Conservation (phyloP, 1,140 invertebrate species). For the Ruditapes philippinarum region DNA sequence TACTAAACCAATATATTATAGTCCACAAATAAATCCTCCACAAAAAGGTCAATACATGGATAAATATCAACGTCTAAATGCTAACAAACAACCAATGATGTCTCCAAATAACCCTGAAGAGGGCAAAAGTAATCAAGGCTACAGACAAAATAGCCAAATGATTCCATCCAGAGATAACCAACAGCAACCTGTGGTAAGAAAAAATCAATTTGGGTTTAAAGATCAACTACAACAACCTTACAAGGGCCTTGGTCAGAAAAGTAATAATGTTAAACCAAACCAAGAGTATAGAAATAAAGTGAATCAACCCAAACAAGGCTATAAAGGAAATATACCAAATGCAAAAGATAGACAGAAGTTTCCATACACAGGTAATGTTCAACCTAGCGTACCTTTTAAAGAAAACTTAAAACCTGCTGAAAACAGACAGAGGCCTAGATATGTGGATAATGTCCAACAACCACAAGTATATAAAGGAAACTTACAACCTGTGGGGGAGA, state of each 20-base stretch:
- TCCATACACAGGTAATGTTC: too few relatives aligned
- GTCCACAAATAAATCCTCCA: not conserved
- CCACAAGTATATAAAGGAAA: too few relatives aligned
- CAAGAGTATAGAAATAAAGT: not conserved
- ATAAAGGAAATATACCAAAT: too few relatives aligned
- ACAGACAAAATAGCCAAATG: not conserved
- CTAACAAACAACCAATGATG: not conserved
- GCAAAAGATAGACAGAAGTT: too few relatives aligned
- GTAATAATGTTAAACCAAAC: too few relatives aligned
- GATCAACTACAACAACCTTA: not conserved
- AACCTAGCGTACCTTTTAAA: too few relatives aligned
- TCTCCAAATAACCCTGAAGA: not conserved
- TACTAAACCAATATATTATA: not conserved
- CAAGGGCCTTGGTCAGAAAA: too few relatives aligned
- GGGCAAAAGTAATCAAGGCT: not conserved
- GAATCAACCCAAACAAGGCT: not conserved
- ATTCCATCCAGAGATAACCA: not conserved
- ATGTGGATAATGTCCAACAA: too few relatives aligned
- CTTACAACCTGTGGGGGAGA: too few relatives aligned
- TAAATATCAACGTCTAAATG: not conserved
- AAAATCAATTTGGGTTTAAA: not conserved
- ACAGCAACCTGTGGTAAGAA: not conserved
- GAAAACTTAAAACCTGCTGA: too few relatives aligned
- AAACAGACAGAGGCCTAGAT: too few relatives aligned
- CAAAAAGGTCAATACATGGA: not conserved